These are phyloP conservation scores for Corticium candelabrum DNA, from an alignment of 37 sponge, comb jelly and placozoan species.

Conservation along the genomic window DNA sequence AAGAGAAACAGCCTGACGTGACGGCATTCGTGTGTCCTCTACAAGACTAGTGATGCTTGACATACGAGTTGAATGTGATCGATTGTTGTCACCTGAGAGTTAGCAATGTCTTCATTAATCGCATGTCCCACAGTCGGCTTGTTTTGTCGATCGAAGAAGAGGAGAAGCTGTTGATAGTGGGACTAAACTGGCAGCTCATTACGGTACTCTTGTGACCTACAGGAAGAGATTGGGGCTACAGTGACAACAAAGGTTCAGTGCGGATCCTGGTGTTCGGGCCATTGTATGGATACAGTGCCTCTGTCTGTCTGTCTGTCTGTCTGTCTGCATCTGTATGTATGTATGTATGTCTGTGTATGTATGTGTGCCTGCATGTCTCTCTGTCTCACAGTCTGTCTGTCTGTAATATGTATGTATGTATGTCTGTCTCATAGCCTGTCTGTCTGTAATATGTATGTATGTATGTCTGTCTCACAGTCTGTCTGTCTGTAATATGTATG, in stretches of 20 bases:
- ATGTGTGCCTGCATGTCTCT: too few relatives aligned
- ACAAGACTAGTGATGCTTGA: background rate
- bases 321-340: too few relatives aligned
- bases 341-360: too few relatives aligned
- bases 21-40: conserved; percentile 39
- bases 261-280: too few relatives aligned
- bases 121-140: conserved; percentile 59
- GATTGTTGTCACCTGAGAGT: conserved; percentile 32
- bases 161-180: conserved; percentile 32
- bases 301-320: too few relatives aligned
- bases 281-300: too few relatives aligned
- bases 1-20: conserved; percentile 35
- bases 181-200: conserved; percentile 41
- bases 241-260: background rate
- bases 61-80: background rate
- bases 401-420: too few relatives aligned
- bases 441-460: too few relatives aligned
- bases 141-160: conserved; percentile 60
- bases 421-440: too few relatives aligned
- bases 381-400: too few relatives aligned
- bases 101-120: conserved; percentile 30
- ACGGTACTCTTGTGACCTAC: conserved; percentile 61
- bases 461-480: too few relatives aligned
- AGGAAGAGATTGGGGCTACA: background rate
- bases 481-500: too few relatives aligned